Evolutionary conservation across 2,888 invertebrate genomes (phyloP).

Genomic region (Oeneis ivallda): DNA sequence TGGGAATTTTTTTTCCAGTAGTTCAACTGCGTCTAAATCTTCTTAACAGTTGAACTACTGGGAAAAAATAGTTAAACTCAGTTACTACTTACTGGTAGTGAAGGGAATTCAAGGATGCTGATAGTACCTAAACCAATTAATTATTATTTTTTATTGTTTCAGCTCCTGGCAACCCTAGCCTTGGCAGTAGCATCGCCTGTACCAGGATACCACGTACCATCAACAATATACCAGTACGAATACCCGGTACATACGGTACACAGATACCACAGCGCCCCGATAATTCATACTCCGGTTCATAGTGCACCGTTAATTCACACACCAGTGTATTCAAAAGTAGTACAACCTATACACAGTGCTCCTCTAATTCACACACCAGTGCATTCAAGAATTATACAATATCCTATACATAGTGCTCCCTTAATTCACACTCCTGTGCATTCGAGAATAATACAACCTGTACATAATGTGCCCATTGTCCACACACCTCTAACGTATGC

Average conservation of each 20-base stretch:
- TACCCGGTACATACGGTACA: slow-evolving; percentile 22
- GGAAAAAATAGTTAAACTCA: no score
- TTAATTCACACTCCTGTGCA: slow-evolving; percentile 47
- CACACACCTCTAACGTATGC: slow-evolving; percentile 49
- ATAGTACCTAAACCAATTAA: no score
- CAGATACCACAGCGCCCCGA: slow-evolving; percentile 7
- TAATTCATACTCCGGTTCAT: background rate
- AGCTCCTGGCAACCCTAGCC: slow-evolving; percentile 38
- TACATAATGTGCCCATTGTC: slow-evolving; percentile 50
- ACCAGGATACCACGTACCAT: slow-evolving; percentile 48
- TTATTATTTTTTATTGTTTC: slow-evolving; percentile 26
- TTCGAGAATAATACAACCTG: slow-evolving; percentile 2
- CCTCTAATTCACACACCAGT: slow-evolving; percentile 34
- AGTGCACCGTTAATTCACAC: background rate
- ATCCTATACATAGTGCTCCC: slow-evolving; percentile 33
- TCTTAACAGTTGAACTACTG: no score
- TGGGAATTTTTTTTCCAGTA: no score
- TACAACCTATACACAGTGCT: slow-evolving; percentile 14
- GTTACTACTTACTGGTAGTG: no score
- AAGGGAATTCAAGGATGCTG: no score
- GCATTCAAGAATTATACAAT: slow-evolving; percentile 16
- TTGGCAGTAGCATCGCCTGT: slow-evolving; percentile 36
- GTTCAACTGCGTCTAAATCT: no score
- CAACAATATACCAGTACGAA: slow-evolving; percentile 24
- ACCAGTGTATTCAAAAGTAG: slow-evolving; percentile 12